Percentiles rank a stretch among this genome's conserved stretches.
Conservation (phyloP, 2,797 vertebrate species). For the Gambusia yucatana region DNA sequence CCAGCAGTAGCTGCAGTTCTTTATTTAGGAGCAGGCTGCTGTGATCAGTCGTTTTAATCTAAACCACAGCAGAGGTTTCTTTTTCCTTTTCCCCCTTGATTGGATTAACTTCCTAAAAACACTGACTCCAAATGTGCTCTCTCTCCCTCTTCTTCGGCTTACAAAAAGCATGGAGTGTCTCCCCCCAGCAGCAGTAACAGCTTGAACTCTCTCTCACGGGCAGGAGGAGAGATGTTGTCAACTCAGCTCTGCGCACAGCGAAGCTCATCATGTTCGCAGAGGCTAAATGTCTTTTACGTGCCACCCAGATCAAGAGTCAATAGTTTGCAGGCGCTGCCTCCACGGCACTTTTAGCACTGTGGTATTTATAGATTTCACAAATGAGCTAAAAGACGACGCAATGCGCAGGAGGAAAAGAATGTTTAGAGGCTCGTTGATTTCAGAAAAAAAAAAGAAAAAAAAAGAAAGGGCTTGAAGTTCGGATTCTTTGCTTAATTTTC, state of each 20-base stretch:
- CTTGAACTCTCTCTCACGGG: slow-evolving; percentile 15
- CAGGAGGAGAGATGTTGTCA: slow-evolving; percentile 26
- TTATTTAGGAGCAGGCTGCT: slow-evolving; percentile 29
- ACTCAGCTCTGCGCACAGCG: slow-evolving; percentile 17
- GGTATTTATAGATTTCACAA: slow-evolving; percentile 73
- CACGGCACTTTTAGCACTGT: slow-evolving; percentile 59
- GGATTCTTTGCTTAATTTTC: slow-evolving; percentile 6
- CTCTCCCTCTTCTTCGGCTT: not conserved
- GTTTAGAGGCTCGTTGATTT: slow-evolving; percentile 29
- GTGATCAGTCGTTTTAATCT: slow-evolving; percentile 31
- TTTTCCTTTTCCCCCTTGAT: slow-evolving; percentile 1
- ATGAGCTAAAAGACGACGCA: slow-evolving; percentile 37
- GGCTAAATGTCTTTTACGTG: slow-evolving; percentile 10
- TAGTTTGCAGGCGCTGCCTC: slow-evolving; percentile 19
- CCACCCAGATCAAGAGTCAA: slow-evolving; percentile 21
- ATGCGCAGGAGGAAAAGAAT: slow-evolving; percentile 26
- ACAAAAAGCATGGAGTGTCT: not conserved
- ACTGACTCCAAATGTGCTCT: slow-evolving; percentile 22
- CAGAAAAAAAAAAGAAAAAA: slow-evolving; percentile 3
- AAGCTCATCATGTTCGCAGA: slow-evolving; percentile 25
- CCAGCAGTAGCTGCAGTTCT: slow-evolving; percentile 1
- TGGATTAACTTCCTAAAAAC: slow-evolving; percentile 46
- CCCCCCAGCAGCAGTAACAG: not conserved
- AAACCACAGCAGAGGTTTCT: slow-evolving; percentile 21
- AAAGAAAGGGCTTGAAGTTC: slow-evolving; percentile 7